These are phyloP conservation scores for Fragum sueziense DNA, from an alignment of 2,888 invertebrate genomes.

Conservation along the genomic window DNA sequence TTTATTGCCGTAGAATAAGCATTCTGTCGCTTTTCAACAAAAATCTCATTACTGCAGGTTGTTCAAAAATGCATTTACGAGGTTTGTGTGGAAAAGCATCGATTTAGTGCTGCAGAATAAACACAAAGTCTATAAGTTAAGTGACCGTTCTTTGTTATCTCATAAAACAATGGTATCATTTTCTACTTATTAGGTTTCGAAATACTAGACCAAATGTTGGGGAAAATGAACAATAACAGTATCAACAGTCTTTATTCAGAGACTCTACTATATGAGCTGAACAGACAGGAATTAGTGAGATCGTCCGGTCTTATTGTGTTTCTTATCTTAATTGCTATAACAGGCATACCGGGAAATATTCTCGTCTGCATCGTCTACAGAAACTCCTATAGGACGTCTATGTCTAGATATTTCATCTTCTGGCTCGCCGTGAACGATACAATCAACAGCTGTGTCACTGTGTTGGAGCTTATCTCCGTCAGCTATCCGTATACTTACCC, in stretches of 20 bases:
- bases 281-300: constrained; percentile 32
- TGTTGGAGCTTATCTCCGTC: constrained; percentile 47
- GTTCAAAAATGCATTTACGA: too few species aligned
- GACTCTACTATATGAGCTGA: constrained; percentile 11
- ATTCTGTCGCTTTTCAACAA: too few species aligned
- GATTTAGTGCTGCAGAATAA: too few species aligned
- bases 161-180: too few species aligned
- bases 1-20: too few species aligned
- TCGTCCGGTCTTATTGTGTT: constrained; percentile 33
- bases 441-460: constrained; percentile 40
- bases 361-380: constrained; percentile 38
- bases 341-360: constrained; percentile 51
- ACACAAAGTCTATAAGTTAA: too few species aligned
- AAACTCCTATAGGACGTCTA: constrained; percentile 28
- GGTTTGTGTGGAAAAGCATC: too few species aligned
- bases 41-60: too few species aligned
- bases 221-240: too few species aligned
- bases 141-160: too few species aligned
- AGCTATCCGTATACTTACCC: constrained; percentile 44
- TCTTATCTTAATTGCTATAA: constrained; percentile 36
- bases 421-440: constrained; percentile 51
- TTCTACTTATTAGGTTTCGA: too few species aligned
- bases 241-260: not conserved
- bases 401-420: constrained; percentile 45
- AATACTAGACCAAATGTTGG: too few species aligned